These are phyloP conservation scores for Pristionchus maxplancki DNA, from an alignment of 2,888 invertebrate species.

Conservation along the genomic window DNA sequence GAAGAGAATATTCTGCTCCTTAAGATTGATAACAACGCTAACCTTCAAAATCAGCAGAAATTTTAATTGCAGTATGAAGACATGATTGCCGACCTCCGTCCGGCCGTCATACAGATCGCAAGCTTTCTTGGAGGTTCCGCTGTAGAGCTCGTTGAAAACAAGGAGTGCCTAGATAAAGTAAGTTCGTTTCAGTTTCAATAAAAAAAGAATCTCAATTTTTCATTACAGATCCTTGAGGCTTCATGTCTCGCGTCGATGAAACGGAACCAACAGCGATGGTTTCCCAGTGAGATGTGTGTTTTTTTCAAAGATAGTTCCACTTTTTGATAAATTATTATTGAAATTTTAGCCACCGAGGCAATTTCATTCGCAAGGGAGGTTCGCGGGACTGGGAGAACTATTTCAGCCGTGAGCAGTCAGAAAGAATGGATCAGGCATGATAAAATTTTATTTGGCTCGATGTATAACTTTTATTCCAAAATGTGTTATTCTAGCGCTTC, in stretches of 20 bases:
- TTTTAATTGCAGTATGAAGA: too few species aligned
- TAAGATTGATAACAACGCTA: conserved; percentile 28
- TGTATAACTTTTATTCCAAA: too few species aligned
- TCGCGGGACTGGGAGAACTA: conserved; percentile 76
- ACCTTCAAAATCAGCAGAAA: too few species aligned
- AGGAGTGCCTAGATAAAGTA: conserved; percentile 60
- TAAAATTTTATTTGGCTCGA: not conserved
- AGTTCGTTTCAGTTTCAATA: not conserved
- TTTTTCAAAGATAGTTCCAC: not conserved
- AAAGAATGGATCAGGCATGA: conserved; percentile 66
- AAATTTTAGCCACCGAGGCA: conserved; percentile 64
- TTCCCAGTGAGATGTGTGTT: conserved; percentile 59
- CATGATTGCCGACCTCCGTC: too few species aligned
- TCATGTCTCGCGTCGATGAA: conserved; percentile 75
- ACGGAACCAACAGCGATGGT: conserved; percentile 74
- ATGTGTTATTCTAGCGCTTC: conserved; percentile 36
- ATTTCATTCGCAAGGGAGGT: conserved; percentile 76
- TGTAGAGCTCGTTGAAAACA: conserved; percentile 62
- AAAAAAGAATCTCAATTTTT: not conserved
- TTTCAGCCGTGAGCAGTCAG: conserved; percentile 72
- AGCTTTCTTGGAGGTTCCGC: too few species aligned
- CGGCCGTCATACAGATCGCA: too few species aligned
- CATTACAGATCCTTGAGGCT: conserved; percentile 66
- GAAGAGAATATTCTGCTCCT: conserved; percentile 38
- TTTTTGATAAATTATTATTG: not conserved